Base-by-base conservation (phyloP, 2,888 invertebrate species). In the Dilophus febrilis region DNA sequence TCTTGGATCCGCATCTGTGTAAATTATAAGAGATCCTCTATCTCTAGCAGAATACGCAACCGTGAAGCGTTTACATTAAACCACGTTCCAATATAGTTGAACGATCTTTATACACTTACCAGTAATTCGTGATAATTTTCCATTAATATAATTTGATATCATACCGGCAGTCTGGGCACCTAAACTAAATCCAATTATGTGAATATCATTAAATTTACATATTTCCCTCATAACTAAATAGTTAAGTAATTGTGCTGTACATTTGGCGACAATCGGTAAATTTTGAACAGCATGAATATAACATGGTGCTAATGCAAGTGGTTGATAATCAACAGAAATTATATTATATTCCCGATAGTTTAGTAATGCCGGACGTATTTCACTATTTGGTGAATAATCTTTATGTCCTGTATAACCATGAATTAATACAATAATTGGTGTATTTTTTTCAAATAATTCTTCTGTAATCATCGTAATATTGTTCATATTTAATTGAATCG, bases 321-420 rank as follows among this genome's bases (percentile, higher is more conserved):
- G 67, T 8, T 65, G 65, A 57, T 74, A 77, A 53, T 78, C 76
- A 1, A 76, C 58, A 2, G 70, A 66, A 37, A 78, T 67, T 1
- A 77, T 59, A 48, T 75, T 75, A 53, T 70, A 70, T 46, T 72
- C 57, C 35, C 65, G 68, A 41, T 64, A 57, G 43, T 67, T 47
- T 49, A 75, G 56, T 47, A 72, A 68, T 1, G 64, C 75, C n/a
- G 74, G 73, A 44, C 74, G 61, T 43, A 77, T 66, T 53, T 71
- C 65, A 4, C 61, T 59, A 48, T 70, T 77, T 0, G 76, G 76
- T 0, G 72, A 63, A 48, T 59, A 74, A 48, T 75, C 65, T 40
- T 58, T 69, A 49, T 69, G 42, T 0, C 75, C 76, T 0, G 74
- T 74, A 47, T 74, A 77, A 0, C 77, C 77, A 44, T 77, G 77